Conservation (phyloP, 2,888 invertebrate genomes). For the Andrena camellia region DNA sequence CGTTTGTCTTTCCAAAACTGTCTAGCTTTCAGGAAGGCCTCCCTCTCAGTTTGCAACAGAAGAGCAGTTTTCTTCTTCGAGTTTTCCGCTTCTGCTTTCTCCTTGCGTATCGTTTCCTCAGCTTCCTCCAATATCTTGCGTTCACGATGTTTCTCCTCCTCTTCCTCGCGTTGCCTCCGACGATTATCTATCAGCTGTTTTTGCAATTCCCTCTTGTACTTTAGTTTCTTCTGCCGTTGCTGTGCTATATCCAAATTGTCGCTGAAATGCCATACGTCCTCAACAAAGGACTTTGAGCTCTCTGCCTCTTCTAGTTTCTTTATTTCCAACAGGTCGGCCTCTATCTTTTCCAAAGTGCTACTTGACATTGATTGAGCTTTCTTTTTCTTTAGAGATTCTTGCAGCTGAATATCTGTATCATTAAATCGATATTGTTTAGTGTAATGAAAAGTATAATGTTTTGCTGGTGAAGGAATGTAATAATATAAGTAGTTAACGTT, state of each 20-base stretch:
- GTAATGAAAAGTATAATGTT: too few species aligned
- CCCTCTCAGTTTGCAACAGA: conserved; percentile 59
- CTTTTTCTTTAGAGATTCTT: conserved; percentile 8
- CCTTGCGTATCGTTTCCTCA: conserved; percentile 43
- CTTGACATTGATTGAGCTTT: neutral
- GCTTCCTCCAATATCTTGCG: conserved; percentile 68
- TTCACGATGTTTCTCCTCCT: conserved; percentile 70
- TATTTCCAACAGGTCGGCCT: conserved; percentile 4
- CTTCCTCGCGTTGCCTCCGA: conserved; percentile 55
- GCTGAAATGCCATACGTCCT: conserved; percentile 13
- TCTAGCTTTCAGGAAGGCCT: conserved; percentile 62
- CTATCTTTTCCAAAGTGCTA: neutral
- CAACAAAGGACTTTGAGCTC: neutral
- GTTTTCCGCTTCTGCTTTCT: conserved; percentile 51
- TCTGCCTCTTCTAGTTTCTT: conserved; percentile 3
- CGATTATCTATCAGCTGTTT: conserved; percentile 69
- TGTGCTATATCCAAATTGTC: neutral
- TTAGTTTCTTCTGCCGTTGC: conserved; percentile 39
- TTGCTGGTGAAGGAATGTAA: neutral
- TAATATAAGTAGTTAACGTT: neutral
- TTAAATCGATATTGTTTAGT: too few species aligned
- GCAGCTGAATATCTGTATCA: conserved; percentile 26
- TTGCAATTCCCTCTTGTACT: conserved; percentile 55
- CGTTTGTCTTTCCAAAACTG: conserved; percentile 66
- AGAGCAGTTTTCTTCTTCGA: conserved; percentile 44